phyloP scores from a whole-genome alignment of 1,140 invertebrate genomes.

The Hypothenemus hampei region DNA sequence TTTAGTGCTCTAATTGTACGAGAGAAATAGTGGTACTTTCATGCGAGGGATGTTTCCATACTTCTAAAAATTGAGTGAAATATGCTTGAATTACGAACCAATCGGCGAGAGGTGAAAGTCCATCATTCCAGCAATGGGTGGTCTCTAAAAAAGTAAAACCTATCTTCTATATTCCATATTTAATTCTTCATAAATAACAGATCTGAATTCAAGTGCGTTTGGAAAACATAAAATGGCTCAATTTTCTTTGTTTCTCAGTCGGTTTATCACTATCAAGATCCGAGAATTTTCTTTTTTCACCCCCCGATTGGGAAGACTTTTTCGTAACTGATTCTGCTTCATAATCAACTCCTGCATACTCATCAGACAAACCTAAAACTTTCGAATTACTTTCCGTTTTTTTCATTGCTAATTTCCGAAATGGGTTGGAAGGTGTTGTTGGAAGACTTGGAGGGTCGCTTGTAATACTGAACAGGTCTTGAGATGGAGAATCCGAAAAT shows the following conservation, averaged over 20 bases:
- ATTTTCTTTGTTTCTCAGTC: slow-evolving; percentile 38
- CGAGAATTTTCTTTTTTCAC: slow-evolving; percentile 39
- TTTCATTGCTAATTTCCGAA: slow-evolving; percentile 30
- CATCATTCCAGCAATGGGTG: no score
- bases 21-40: no score
- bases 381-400: slow-evolving; percentile 12
- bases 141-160: no score
- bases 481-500: slow-evolving; percentile 1
- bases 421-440: slow-evolving; percentile 25
- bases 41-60: no score
- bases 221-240: slow-evolving; percentile 26
- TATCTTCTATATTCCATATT: no score
- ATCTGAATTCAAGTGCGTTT: no score
- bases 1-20: no score
- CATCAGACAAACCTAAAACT: slow-evolving; percentile 35
- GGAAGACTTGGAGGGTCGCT: background rate
- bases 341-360: slow-evolving; percentile 31
- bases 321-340: slow-evolving; percentile 21
- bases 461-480: background rate
- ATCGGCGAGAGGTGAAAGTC: no score
- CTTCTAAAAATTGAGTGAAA: no score
- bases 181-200: no score
- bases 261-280: slow-evolving; percentile 37
- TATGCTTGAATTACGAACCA: no score
- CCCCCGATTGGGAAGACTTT: slow-evolving; percentile 26